Base-by-base conservation (phyloP, 2,113 vertebrate species). In the Ptilorrhoa leucosticta region DNA sequence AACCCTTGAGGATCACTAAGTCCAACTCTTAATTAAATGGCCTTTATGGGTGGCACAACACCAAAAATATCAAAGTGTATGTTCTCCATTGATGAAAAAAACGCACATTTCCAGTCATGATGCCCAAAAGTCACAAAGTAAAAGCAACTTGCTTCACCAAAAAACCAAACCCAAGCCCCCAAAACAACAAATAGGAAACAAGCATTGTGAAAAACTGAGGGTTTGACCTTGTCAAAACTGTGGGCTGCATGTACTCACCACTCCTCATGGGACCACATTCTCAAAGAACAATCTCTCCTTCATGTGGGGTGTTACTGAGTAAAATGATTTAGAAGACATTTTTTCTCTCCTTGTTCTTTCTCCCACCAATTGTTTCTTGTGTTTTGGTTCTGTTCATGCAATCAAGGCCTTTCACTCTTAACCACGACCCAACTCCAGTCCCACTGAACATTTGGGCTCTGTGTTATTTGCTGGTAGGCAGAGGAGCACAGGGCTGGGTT, bases 361-460 rank as follows among this genome's bases (percentile, higher is more conserved):
- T 28, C 79, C 97, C 80, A 70, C 89, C 93, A 72, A 66, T 96
- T 83, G 96, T 91, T 96, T 94, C 92, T 96, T 93, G 88, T 79
- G 91, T 70, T 91, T 94, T 56, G 54, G 84, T 96, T 97, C 98
- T 97, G 91, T 92, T 97, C 93, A 91, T 86, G 91, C 93, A 97
- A 97, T 96, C 96, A 89, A 90, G 30, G 21, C 69, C 50, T 73
- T 96, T 87, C 91, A 83, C 93, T 96, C 91, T 90, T 83, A 71
- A 89, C 90, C 94, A 77, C 78, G 92, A 97, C 90, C 97, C 96
- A 92, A 90, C 95, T 96, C 93, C 83, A 13, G 40, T 20, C 51
- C 72, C 54, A 37, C 16, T 37, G 82, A 39, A 86, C 69, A n/a
- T 65, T 54, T 39, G 93, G 73, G 72, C 81, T 85, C n/a, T 24